Evolutionary conservation across 2,113 vertebrate species (phyloP).

Genomic region (Dromaius novaehollandiae): DNA sequence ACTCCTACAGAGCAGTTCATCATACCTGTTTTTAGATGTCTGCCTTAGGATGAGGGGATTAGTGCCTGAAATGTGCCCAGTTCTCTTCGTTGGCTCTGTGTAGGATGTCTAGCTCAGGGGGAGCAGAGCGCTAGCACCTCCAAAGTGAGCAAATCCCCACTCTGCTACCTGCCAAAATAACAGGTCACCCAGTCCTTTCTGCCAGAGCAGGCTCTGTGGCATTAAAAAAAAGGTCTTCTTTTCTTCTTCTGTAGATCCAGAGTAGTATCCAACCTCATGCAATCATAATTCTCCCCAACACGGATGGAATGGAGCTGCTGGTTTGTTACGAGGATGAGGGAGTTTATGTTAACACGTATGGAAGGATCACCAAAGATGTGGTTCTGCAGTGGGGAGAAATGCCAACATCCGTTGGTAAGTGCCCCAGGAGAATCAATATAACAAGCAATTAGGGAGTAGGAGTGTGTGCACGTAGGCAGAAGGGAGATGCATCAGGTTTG

Average conservation of each 20-base stretch:
- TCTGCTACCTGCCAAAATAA: background rate
- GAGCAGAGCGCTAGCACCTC: background rate
- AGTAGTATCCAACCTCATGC: constrained; percentile 95
- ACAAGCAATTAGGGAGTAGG: fast-evolving
- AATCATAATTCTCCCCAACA: constrained; percentile 98
- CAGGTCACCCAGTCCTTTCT: background rate
- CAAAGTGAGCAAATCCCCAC: background rate
- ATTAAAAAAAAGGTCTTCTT: background rate
- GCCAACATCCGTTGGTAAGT: constrained; percentile 97
- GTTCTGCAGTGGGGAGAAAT: constrained; percentile 99
- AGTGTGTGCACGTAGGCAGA: fast-evolving
- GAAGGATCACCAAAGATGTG: constrained; percentile 98
- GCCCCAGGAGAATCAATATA: background rate
- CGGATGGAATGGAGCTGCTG: constrained; percentile 97
- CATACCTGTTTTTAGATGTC: background rate
- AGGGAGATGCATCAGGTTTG: background rate
- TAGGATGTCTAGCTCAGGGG: background rate
- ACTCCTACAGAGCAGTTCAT: background rate
- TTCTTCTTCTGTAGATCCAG: constrained; percentile 84
- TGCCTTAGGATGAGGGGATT: background rate
- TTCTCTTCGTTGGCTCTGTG: background rate
- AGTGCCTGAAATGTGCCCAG: background rate
- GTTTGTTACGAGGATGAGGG: constrained; percentile 99
- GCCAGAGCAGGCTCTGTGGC: background rate
- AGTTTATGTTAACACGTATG: constrained; percentile 97